Evolutionary conservation across 2,888 invertebrate species (phyloP), one percentile per base, ranked within the genome.

Genomic region (Drosophila aldrichi): DNA sequence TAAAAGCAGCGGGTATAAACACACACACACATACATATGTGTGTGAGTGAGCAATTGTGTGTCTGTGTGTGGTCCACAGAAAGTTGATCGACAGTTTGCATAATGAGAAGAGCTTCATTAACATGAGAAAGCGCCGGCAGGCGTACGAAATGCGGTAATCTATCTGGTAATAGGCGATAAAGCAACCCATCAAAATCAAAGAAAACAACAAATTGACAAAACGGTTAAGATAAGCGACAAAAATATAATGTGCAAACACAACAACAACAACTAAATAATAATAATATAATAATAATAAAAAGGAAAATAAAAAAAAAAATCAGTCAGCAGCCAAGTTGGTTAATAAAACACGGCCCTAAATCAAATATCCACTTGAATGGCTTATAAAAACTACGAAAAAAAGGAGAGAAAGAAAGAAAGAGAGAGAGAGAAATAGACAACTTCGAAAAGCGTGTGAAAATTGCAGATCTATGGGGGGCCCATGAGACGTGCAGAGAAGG

Each of bases 141-240:
- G 65, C 56, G 57, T 61, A 46, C 41, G 25, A 66, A 71, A 65
- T 82, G 83, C 74, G 79, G 70, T 77, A 78, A 78, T 69, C 36
- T 34, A 65, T 49, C 77, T 51, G 68, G 77, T 81, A 85, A 81
- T 79, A 55, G 82, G 54, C 69, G 67, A 69, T 76, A 58, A 76
- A 61, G 63, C 77, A 52, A 18, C 14, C 41, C 18, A 46, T 29
- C 43, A 59, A 74, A 69, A 56, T 40, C 12, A 46, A 63, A 61
- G 55, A 74, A 76, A 60, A 43, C 55, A 61, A 70, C 46, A 70
- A 79, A 70, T 68, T 67, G 18, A 80, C 79, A 72, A 64, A 43
- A 51, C 44, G 43, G 20, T 60, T 51, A 32, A 63, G 41, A 65
- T 52, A 44, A 59, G n/a, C n/a, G 41, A 34, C 34, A 41, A 40